Evolutionary conservation across 2,888 invertebrate genomes (phyloP).

Genomic region (Alviniconcha strummeri): DNA sequence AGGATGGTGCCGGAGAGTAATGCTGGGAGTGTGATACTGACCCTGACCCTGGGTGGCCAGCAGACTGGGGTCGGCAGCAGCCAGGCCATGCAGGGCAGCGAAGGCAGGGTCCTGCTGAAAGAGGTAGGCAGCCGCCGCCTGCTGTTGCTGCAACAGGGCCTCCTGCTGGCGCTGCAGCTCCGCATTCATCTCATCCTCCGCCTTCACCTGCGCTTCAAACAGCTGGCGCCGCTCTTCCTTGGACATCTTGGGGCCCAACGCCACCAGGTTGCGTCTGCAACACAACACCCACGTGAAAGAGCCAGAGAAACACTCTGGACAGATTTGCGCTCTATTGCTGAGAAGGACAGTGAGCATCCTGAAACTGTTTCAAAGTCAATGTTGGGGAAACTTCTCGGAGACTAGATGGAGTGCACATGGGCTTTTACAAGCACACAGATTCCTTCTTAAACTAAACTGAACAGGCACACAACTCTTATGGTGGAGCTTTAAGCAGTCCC

Average conservation of each 20-base stretch:
- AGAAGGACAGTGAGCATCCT: too few species aligned
- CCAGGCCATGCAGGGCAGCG: conserved; percentile 23
- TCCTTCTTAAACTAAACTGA: too few species aligned
- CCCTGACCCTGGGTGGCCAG: conserved; percentile 25
- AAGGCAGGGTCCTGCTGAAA: conserved; percentile 25
- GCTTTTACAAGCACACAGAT: too few species aligned
- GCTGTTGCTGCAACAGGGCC: conserved; percentile 17
- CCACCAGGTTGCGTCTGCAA: conserved; percentile 18
- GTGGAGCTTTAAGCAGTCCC: too few species aligned
- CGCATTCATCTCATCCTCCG: conserved; percentile 66
- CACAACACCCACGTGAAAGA: neutral
- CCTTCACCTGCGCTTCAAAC: conserved; percentile 87
- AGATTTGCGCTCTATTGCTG: too few species aligned
- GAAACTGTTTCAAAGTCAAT: too few species aligned
- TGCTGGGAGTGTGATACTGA: conserved; percentile 4
- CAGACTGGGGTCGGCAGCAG: conserved; percentile 14
- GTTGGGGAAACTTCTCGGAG: too few species aligned
- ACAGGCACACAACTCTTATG: too few species aligned
- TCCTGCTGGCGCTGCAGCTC: conserved; percentile 21
- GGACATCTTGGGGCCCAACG: conserved; percentile 65
- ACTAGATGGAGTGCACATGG: too few species aligned
- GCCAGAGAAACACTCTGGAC: too few species aligned
- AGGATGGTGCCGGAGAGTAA: neutral
- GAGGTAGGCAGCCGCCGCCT: conserved; percentile 8
- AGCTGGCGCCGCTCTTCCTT: conserved; percentile 85